phyloP scores from a whole-genome alignment of 2,113 vertebrate species.

The Strix aluco region DNA sequence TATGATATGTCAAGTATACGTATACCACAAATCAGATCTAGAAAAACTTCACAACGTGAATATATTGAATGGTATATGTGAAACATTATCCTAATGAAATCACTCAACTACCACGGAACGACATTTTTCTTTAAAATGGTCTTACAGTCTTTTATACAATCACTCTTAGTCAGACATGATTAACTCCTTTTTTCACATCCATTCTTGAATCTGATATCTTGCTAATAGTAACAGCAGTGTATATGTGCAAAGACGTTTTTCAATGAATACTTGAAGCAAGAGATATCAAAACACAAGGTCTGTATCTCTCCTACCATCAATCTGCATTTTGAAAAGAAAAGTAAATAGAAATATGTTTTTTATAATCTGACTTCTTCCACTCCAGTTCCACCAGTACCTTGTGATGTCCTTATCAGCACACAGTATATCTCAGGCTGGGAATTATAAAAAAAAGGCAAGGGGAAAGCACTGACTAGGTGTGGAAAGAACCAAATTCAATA shows the following conservation, averaged over 20 bases:
- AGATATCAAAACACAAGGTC: neutral
- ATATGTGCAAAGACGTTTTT: neutral
- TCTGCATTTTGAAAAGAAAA: neutral
- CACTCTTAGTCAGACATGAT: neutral
- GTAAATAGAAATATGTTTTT: neutral
- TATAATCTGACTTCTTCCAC: neutral
- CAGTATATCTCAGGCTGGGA: neutral
- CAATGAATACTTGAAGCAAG: neutral
- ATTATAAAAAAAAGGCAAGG: neutral
- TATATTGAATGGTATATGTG: neutral
- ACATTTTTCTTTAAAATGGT: neutral
- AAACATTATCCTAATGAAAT: neutral
- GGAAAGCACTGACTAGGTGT: neutral
- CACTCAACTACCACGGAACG: neutral
- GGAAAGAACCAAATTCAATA: neutral
- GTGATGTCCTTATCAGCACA: neutral
- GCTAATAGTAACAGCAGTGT: neutral
- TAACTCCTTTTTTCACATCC: neutral
- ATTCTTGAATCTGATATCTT: neutral
- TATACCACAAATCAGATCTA: neutral
- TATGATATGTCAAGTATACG: neutral
- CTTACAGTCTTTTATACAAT: neutral
- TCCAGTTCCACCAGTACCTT: neutral
- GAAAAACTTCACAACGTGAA: neutral
- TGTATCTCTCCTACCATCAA: neutral